Evolutionary conservation across 1,140 invertebrate genomes (phyloP), one percentile per base, ranked within the genome.

Genomic region (Mizuhopecten yessoensis): DNA sequence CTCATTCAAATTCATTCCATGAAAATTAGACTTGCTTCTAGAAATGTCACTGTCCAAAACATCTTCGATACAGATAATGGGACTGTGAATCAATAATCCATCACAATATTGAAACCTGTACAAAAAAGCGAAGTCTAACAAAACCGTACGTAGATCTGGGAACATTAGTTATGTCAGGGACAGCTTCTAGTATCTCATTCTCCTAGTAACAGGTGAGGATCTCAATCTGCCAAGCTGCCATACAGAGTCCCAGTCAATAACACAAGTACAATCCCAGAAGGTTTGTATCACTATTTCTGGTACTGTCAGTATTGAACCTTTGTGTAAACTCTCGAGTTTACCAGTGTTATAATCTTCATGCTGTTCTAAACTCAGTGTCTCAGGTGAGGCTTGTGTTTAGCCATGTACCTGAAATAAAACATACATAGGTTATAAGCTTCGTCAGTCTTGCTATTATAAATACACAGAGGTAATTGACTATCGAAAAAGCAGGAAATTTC

Each of bases 351-450:
- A 20, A n/a, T n/a, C n/a, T n/a, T n/a, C 20, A 49, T 29, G 57
- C 5, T 29, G n/a, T 29, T 11, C 0, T 75, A 3, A 23, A 17
- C 57, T 75, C 57, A 75, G 57, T 75, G 57, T 75, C 57, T n/a
- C 57, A 75, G 57, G 11, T 75, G 57, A 75, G 57, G 57, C n/a
- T 75, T 75, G 57, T 75, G 23, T 17, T 75, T 75, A n/a, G 57
- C 57, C 57, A 75, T 75, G 57, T 75, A 75, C 57, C 57, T 75
- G 57, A 20, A 57, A 23, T 57, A 20, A 75, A 75, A n/a, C 57
- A 75, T 1, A 75, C 29, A 39, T 39, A 39, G 5, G 13, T n/a
- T n/a, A n/a, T n/a, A n/a, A n/a, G n/a, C n/a, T n/a, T n/a, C n/a
- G n/a, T n/a, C n/a, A n/a, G n/a, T n/a, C n/a, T n/a, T n/a, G n/a